Conservation (phyloP, 2,888 invertebrate genomes). For the Polietes domitor region DNA sequence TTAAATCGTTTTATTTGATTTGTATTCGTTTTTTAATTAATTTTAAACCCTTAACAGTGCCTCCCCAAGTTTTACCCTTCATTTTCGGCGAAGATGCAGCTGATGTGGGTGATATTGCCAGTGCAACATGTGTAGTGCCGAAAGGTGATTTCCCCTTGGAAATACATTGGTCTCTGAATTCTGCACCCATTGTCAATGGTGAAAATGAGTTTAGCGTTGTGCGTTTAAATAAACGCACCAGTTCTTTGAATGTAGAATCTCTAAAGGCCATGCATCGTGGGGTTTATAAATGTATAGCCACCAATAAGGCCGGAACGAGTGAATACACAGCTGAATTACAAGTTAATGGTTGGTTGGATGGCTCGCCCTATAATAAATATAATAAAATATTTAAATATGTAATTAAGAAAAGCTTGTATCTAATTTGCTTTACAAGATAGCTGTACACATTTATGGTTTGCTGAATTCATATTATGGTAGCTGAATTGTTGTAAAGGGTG, state of each 20-base stretch:
- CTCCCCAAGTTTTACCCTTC: slow-evolving; percentile 81
- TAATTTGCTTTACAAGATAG: slow-evolving; percentile 41
- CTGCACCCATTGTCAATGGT: slow-evolving; percentile 79
- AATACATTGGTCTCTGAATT: slow-evolving; percentile 86
- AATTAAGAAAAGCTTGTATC: background rate
- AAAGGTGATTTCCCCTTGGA: slow-evolving; percentile 91
- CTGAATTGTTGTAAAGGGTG: slow-evolving; percentile 32
- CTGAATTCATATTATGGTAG: slow-evolving; percentile 4
- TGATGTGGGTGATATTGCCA: slow-evolving; percentile 88
- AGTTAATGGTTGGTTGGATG: slow-evolving; percentile 83
- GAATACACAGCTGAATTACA: slow-evolving; percentile 84
- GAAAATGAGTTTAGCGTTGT: slow-evolving; percentile 80
- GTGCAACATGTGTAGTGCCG: slow-evolving; percentile 86
- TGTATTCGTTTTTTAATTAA: too few species aligned
- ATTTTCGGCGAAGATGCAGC: slow-evolving; percentile 80
- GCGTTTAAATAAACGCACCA: slow-evolving; percentile 78
- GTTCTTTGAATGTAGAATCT: slow-evolving; percentile 83
- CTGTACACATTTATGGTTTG: slow-evolving; percentile 57
- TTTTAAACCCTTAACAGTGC: slow-evolving; percentile 73
- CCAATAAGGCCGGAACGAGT: slow-evolving; percentile 86
- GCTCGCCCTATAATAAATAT: too few species aligned
- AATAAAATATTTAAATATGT: background rate
- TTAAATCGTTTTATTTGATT: background rate
- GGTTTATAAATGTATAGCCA: slow-evolving; percentile 88
- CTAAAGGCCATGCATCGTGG: slow-evolving; percentile 87